These are phyloP conservation scores for Calliopsis andreniformis DNA, from an alignment of 1,140 invertebrate genomes.

Conservation along the genomic window DNA sequence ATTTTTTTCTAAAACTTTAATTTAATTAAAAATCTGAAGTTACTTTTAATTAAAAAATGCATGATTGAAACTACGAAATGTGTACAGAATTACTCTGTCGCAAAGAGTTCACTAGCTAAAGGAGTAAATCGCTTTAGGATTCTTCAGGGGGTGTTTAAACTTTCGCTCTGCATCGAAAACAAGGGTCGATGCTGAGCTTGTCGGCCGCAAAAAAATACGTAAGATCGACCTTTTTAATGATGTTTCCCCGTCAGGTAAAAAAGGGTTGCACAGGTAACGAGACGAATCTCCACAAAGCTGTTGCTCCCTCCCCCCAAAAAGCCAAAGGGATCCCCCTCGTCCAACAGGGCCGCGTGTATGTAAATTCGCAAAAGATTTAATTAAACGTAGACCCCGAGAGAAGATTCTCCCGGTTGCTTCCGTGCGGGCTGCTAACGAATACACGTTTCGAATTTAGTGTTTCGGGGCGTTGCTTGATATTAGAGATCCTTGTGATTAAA, in stretches of 20 bases:
- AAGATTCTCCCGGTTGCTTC: conserved; percentile 61
- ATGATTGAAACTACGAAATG: too few species aligned
- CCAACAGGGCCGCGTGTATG: conserved; percentile 71
- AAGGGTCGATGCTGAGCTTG: conserved; percentile 12
- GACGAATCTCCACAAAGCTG: conserved; percentile 77
- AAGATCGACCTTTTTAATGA: conserved; percentile 35
- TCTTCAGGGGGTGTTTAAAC: neutral
- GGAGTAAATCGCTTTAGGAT: conserved; percentile 10
- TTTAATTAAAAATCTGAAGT: too few species aligned
- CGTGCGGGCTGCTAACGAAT: conserved; percentile 44
- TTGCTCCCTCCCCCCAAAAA: conserved; percentile 51
- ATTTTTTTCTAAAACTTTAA: too few species aligned
- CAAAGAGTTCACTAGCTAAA: neutral
- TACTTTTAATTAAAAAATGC: too few species aligned
- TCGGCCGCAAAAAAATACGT: conserved; percentile 33
- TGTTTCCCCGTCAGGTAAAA: conserved; percentile 34
- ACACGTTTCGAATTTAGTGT: conserved; percentile 48
- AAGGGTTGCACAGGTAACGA: conserved; percentile 55
- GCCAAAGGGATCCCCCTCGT: conserved; percentile 72
- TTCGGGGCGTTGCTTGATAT: conserved; percentile 23
- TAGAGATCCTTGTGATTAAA: conserved; percentile 28
- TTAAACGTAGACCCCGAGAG: conserved; percentile 73
- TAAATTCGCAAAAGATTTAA: conserved; percentile 81
- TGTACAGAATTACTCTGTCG: too few species aligned
- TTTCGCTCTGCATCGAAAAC: neutral